phyloP scores from a whole-genome alignment of 2,888 invertebrate genomes.

The Acanthosepion esculentum region DNA sequence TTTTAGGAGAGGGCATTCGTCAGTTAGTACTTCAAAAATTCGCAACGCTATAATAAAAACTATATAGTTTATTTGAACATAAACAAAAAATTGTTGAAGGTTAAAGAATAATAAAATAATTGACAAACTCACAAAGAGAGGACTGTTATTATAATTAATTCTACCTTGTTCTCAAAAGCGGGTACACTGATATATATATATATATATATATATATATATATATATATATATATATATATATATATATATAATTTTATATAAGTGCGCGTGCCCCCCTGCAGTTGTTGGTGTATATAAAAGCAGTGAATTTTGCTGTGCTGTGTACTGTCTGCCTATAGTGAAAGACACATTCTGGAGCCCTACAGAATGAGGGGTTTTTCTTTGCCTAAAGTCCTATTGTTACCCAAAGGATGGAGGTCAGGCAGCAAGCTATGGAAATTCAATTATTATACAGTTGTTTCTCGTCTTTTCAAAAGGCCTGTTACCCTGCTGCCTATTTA shows the following conservation, averaged over 20 bases:
- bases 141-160: neutral
- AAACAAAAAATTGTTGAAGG: too few relatives aligned
- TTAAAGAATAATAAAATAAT: neutral
- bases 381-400: neutral
- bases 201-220: constrained; percentile 48
- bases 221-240: constrained; percentile 46
- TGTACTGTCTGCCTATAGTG: constrained; percentile 51
- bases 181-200: neutral
- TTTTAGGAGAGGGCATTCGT: too few relatives aligned
- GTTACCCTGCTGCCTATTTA: constrained; percentile 59
- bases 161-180: neutral
- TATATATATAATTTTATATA: constrained; percentile 48
- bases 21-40: too few relatives aligned
- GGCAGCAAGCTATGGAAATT: constrained; percentile 57
- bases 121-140: neutral
- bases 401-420: constrained; percentile 55
- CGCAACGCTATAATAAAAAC: too few relatives aligned
- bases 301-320: neutral
- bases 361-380: constrained; percentile 57
- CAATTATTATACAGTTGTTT: constrained; percentile 56
- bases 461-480: constrained; percentile 59
- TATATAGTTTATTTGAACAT: too few relatives aligned
- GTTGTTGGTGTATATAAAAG: neutral
- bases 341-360: constrained; percentile 64
- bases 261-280: neutral